Percentiles rank a stretch among this genome's conserved stretches.
These are phyloP conservation scores for Kryptolebias ocellatus DNA, from an alignment of 2,797 vertebrate genomes.

Conservation along the genomic window DNA sequence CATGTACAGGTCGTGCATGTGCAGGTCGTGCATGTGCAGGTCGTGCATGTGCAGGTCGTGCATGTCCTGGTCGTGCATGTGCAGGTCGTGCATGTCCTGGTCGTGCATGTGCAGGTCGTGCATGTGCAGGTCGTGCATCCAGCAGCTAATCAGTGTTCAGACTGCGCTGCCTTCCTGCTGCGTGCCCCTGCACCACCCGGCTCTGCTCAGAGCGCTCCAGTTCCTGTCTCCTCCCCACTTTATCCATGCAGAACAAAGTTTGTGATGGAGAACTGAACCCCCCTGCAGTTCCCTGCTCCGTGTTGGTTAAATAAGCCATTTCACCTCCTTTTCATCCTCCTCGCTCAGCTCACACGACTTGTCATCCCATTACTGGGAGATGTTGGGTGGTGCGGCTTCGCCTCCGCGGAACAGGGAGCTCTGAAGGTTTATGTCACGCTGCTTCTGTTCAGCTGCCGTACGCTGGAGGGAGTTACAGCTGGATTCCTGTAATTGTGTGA, in stretches of 20 bases:
- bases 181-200: conserved; percentile 21
- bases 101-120: not conserved
- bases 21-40: too few relatives aligned
- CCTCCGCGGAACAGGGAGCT: conserved; percentile 35
- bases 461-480: not conserved
- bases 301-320: conserved; percentile 80
- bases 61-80: conserved; percentile 1
- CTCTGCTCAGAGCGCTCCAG: conserved; percentile 38
- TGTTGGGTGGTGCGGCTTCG: conserved; percentile 35
- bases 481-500: not conserved
- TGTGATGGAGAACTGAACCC: conserved; percentile 71
- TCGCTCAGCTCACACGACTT: conserved; percentile 60
- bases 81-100: conserved; percentile 5
- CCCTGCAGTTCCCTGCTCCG: conserved; percentile 71
- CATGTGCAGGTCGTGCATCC: conserved; percentile 23
- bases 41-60: too few relatives aligned
- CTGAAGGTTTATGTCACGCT: conserved; percentile 31
- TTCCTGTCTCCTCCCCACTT: conserved; percentile 61
- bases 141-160: conserved; percentile 26
- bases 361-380: conserved; percentile 63
- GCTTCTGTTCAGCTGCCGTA: conserved; percentile 13
- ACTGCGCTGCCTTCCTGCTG: conserved; percentile 20
- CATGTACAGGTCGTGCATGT: too few relatives aligned
- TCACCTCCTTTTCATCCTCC: conserved; percentile 73
- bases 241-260: conserved; percentile 73